Evolutionary conservation across 2,113 vertebrate species (phyloP).

Genomic region (Pycnonotus jocosus): DNA sequence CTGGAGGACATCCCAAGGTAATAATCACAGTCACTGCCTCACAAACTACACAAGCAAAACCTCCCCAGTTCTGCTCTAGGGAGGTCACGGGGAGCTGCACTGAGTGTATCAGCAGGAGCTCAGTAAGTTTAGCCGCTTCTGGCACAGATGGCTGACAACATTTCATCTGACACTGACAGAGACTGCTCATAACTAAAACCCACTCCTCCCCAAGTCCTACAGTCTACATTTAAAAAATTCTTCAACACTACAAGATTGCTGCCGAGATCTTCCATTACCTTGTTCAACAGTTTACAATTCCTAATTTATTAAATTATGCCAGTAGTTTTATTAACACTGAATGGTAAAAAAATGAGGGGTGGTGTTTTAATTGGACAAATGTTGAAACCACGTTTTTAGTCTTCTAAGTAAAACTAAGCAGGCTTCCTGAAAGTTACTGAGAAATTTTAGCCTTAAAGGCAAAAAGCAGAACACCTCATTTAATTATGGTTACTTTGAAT

Average conservation of each 20-base stretch:
- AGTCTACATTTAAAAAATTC: not conserved
- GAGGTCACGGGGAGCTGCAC: not conserved
- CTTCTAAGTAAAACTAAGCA: not conserved
- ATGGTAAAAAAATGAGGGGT: not conserved
- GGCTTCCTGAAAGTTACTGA: not conserved
- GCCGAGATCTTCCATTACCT: not conserved
- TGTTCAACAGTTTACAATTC: not conserved
- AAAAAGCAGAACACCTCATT: not conserved
- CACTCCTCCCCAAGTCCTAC: not conserved
- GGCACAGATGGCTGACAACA: not conserved
- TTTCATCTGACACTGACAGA: not conserved
- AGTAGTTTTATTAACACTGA: not conserved
- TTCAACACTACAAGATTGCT: not conserved
- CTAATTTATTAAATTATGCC: not conserved
- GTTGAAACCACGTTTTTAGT: not conserved
- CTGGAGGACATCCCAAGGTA: not conserved
- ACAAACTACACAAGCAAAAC: not conserved
- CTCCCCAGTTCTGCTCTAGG: not conserved
- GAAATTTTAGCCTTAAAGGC: slow-evolving; percentile 1
- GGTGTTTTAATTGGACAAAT: not conserved
- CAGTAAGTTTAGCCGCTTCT: not conserved
- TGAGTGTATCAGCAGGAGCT: not conserved
- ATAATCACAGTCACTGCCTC: not conserved
- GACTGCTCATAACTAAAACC: not conserved
- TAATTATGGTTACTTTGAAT: slow-evolving; percentile 11